A percentile compares a stretch with the other conserved stretches of the same genome.
phyloP scores from a whole-genome alignment of 2,113 vertebrate species.

The Halcyon senegalensis region DNA sequence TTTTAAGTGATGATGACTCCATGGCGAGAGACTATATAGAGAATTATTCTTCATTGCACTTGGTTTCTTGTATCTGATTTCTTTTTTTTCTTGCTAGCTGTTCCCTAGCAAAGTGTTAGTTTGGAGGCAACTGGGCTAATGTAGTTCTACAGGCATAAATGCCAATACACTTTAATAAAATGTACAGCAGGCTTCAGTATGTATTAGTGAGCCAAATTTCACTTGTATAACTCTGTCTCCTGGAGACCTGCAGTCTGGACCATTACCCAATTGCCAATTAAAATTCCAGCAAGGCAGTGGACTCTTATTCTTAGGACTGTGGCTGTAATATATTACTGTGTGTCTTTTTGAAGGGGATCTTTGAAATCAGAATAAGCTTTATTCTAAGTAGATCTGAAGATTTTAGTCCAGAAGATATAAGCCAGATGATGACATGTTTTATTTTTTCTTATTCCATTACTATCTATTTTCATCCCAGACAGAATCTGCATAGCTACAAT shows the following conservation, averaged over 20 bases:
- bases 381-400: not conserved
- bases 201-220: constrained; percentile 9
- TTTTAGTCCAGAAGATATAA: constrained; percentile 20
- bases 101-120: not conserved
- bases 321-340: not conserved
- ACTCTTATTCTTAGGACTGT: not conserved
- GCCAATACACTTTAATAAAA: not conserved
- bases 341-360: not conserved
- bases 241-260: not conserved
- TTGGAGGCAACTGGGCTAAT: not conserved
- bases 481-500: not conserved
- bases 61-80: not conserved
- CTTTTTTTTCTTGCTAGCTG: not conserved
- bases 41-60: not conserved
- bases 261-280: constrained; percentile 12
- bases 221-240: not conserved
- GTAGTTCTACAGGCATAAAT: not conserved
- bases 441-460: constrained; percentile 1
- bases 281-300: not conserved
- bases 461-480: not conserved
- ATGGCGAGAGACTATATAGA: not conserved
- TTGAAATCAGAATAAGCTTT: constrained; percentile 4
- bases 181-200: not conserved
- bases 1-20: not conserved
- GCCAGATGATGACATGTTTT: not conserved